phyloP scores from a whole-genome alignment of 1,140 invertebrate genomes.

The Heliconius eleuchia region DNA sequence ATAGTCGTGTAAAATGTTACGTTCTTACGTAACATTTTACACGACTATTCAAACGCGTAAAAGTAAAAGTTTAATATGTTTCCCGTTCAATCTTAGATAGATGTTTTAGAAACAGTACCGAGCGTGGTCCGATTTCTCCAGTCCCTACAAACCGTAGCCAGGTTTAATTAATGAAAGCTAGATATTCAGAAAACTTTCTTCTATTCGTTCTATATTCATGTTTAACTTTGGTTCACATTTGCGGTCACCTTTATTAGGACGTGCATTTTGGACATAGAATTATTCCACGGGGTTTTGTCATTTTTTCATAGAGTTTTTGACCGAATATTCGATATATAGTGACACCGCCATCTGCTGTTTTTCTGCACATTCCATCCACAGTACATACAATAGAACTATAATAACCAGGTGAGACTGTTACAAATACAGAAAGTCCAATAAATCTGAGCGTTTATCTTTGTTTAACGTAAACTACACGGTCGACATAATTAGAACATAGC shows the following conservation, averaged over 20 bases:
- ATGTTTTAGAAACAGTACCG: neutral
- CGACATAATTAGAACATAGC: conserved; percentile 4
- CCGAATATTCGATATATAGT: neutral
- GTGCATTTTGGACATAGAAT: too few species aligned
- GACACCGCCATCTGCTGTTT: too few species aligned
- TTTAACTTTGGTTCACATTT: neutral
- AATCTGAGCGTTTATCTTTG: neutral
- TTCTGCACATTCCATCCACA: too few species aligned
- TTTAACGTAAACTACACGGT: neutral
- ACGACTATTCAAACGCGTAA: neutral
- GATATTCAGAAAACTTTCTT: neutral
- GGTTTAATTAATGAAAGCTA: neutral
- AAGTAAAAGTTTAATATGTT: conserved; percentile 2
- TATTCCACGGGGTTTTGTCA: too few species aligned
- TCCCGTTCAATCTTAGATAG: neutral
- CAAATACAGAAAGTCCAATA: neutral
- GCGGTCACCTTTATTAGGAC: too few species aligned
- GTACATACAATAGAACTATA: neutral
- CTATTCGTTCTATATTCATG: neutral
- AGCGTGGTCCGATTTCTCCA: neutral
- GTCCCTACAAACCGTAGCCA: neutral
- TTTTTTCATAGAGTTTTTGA: too few species aligned
- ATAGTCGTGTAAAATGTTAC: neutral
- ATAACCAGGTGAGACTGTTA: neutral
- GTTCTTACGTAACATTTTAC: neutral